These are phyloP conservation scores for Exocentrus adspersus DNA, from an alignment of 2,888 invertebrate species.

Conservation along the genomic window DNA sequence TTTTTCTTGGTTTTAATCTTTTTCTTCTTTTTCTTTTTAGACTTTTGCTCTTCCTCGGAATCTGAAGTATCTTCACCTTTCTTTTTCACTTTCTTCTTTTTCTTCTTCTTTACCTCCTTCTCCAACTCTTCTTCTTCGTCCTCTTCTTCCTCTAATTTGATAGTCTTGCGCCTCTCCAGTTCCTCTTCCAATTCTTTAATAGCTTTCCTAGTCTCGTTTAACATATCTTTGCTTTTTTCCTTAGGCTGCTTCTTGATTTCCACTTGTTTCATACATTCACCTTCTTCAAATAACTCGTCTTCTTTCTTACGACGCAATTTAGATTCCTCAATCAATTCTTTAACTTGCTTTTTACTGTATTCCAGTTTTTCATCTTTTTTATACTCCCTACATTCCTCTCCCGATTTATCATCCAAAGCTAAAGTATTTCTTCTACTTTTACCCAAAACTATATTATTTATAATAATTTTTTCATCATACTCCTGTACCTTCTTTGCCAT, in stretches of 20 bases:
- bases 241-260: background rate
- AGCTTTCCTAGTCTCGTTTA: slow-evolving; percentile 28
- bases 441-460: background rate
- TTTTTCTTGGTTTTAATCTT: slow-evolving; percentile 20
- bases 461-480: background rate
- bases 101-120: slow-evolving; percentile 33
- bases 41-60: slow-evolving; percentile 24
- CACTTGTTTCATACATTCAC: background rate
- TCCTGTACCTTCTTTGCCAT: background rate
- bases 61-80: too few relatives aligned
- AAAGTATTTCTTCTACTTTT: background rate
- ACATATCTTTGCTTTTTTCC: slow-evolving; percentile 14
- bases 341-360: background rate
- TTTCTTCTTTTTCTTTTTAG: slow-evolving; percentile 25
- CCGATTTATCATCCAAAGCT: background rate
- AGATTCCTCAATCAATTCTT: slow-evolving; percentile 1
- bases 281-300: background rate
- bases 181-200: slow-evolving; percentile 31
- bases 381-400: background rate
- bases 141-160: slow-evolving; percentile 24
- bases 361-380: background rate
- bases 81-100: slow-evolving; percentile 29
- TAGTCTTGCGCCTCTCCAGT: slow-evolving; percentile 16
- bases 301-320: background rate
- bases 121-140: slow-evolving; percentile 16